These are phyloP conservation scores for Sturmia bella DNA, from an alignment of 2,888 invertebrate genomes.

Conservation along the genomic window DNA sequence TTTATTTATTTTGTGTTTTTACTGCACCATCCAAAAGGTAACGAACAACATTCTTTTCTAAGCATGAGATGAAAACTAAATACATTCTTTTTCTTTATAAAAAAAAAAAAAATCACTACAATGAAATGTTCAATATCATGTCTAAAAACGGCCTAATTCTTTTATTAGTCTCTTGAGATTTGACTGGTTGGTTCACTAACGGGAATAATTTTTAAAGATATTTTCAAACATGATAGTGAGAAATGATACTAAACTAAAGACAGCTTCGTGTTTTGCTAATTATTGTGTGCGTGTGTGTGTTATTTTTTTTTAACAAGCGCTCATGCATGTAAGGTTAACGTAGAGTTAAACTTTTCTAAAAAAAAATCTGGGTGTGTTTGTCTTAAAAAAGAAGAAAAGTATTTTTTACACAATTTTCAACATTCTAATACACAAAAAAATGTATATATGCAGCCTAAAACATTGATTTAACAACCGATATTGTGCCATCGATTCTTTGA, in stretches of 20 bases:
- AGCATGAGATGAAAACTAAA: neutral
- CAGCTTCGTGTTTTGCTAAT: conserved; percentile 21
- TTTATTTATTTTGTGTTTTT: no score
- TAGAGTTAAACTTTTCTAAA: no score
- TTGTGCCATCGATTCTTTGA: no score
- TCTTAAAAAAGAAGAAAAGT: no score
- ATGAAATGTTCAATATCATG: conserved; percentile 14
- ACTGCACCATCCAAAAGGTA: no score
- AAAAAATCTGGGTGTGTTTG: no score
- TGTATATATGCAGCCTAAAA: no score
- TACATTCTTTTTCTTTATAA: neutral
- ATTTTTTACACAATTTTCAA: no score
- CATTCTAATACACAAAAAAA: no score
- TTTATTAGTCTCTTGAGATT: conserved; percentile 25
- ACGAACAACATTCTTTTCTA: no score
- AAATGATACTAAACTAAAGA: conserved; percentile 8
- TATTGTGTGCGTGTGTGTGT: neutral
- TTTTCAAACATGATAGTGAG: neutral
- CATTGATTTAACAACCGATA: no score
- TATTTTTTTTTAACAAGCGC: neutral
- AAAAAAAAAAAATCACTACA: conserved; percentile 4
- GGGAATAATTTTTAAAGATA: neutral
- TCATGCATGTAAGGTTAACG: neutral
- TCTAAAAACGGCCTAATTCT: conserved; percentile 33
- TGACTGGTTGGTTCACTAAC: neutral